Evolutionary conservation across 1,140 invertebrate species (phyloP).

Genomic region (Drosophila sechellia): DNA sequence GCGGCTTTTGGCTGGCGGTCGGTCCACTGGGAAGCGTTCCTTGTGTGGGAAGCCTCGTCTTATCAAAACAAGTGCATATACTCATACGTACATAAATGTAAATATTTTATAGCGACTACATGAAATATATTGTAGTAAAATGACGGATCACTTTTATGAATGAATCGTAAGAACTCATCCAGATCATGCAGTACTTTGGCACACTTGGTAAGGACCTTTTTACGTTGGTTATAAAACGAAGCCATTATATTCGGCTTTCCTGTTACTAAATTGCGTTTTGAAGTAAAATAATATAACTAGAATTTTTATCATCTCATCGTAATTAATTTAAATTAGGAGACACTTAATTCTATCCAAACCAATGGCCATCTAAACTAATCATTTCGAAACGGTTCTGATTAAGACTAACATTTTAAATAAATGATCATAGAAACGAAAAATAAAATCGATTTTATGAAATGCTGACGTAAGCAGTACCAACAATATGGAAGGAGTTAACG

Average conservation of each 20-base stretch:
- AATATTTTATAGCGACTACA: constrained; percentile 49
- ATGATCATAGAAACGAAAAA: too few species aligned
- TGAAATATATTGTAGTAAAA: constrained; percentile 66
- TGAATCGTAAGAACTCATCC: constrained; percentile 44
- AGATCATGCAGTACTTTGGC: constrained; percentile 21
- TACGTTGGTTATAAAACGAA: not conserved
- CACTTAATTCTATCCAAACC: too few species aligned
- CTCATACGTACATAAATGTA: constrained; percentile 15
- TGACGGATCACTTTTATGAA: constrained; percentile 73
- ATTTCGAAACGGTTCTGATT: not conserved
- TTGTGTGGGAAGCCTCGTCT: constrained; percentile 72
- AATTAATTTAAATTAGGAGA: too few species aligned
- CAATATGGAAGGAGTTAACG: not conserved
- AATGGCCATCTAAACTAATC: not conserved
- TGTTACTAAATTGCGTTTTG: not conserved
- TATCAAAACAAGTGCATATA: constrained; percentile 43
- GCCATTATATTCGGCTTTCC: not conserved
- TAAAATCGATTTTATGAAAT: too few species aligned
- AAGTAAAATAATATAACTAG: too few species aligned
- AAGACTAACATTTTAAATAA: not conserved
- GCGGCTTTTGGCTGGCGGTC: constrained; percentile 45
- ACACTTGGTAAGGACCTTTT: not conserved
- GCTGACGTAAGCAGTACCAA: not conserved
- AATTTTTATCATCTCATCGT: not conserved
- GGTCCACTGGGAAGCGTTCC: constrained; percentile 56